Evolutionary conservation across 2,888 invertebrate species (phyloP), one percentile per base, ranked within the genome.

Genomic region (Pachydiplax longipennis): DNA sequence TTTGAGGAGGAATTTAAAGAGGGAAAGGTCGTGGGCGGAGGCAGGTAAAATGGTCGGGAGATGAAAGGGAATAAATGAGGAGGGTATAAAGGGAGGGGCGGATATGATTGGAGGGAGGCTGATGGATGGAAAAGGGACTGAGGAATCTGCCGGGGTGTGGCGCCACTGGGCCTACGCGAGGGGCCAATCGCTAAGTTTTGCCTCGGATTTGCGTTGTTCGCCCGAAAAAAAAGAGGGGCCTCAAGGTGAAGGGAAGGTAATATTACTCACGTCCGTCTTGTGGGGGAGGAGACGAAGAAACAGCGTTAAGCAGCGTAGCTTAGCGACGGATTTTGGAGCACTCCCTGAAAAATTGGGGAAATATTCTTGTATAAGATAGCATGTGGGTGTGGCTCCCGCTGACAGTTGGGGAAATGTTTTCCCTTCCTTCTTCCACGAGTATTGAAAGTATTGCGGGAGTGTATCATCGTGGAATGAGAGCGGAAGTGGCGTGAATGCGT

Each of bases 201-300:
- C 53, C 18, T 31, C 22, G 35, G 58, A 61, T 87, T 58, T 65
- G 87, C 87, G 61, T 61, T 61, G 40, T 87, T 61, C 61, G 87
- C 65, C 37, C 10, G 25, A 65, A 58, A 87, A 87, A 87, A 35
- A 13, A 25, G 10, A 31, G 37, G 15, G 35, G 35, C 58, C 35
- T 0, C 83, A 83, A 61, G 83, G 58, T 83, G 83, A 83, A 58
- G 58, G 61, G 61, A 61, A 87, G 37, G 87, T n/a, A 61, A 87
- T 87, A 87, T 87, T n/a, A 65, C 87, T 87, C 87, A 61, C 61
- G 87, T 87, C 73, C 31, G 73, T 87, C 37, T 61, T 22, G 61
- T 61, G 61, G 13, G 61, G 22, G 31, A 18, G 5, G 82, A 48
- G 3, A 12, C 25, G 82, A 83, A 44, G 83, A 31, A 31, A 61